phyloP scores from a whole-genome alignment of 2,797 vertebrate genomes.

The Gobionotothen gibberifrons region DNA sequence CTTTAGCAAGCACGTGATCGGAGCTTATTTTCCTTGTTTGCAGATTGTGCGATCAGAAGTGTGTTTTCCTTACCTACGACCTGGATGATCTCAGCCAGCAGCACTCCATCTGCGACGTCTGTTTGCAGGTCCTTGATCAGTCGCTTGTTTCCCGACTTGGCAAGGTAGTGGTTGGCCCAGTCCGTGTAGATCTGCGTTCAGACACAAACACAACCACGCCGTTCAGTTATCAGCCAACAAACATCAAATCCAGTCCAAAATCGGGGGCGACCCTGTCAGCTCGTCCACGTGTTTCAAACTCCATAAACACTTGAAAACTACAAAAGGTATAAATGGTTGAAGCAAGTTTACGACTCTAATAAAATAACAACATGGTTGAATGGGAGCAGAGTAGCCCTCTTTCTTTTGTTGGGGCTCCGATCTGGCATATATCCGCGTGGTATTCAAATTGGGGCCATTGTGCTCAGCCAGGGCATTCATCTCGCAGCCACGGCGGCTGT shows the following conservation, averaged over 20 bases:
- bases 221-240: constrained; percentile 44
- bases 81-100: constrained; percentile 97
- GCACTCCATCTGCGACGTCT: constrained; percentile 95
- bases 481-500: constrained; percentile 75
- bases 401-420: constrained; percentile 79
- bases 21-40: not conserved
- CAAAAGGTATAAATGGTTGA: constrained; percentile 66
- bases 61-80: constrained; percentile 91
- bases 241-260: constrained; percentile 39
- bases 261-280: constrained; percentile 27
- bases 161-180: constrained; percentile 98
- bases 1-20: not conserved
- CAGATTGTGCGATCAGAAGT: not conserved
- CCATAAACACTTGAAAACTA: constrained; percentile 74
- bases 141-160: constrained; percentile 96
- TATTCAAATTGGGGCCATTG: constrained; percentile 89
- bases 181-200: constrained; percentile 95
- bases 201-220: constrained; percentile 55
- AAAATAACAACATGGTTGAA: constrained; percentile 77
- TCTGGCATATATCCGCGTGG: constrained; percentile 79
- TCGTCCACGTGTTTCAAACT: constrained; percentile 61
- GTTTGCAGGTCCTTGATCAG: constrained; percentile 98
- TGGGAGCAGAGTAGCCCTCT: constrained; percentile 69
- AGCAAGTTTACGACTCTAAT: constrained; percentile 74
- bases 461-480: constrained; percentile 85